These are phyloP conservation scores for Antedon mediterranea DNA, from an alignment of 53 echinoderm and acorn worm species.

Conservation along the genomic window DNA sequence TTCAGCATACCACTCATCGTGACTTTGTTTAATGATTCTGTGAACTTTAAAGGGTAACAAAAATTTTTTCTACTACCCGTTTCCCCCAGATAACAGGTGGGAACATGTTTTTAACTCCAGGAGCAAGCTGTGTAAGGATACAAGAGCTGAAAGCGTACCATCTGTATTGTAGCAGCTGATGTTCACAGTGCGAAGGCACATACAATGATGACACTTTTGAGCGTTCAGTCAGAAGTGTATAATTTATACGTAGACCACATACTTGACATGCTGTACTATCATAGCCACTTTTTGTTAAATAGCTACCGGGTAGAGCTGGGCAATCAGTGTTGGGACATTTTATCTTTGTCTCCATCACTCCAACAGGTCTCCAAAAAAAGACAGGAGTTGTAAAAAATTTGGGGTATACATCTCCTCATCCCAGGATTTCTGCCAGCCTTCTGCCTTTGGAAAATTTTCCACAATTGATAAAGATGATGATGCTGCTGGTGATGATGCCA, in stretches of 20 bases:
- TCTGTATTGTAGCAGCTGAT: conserved; percentile 9
- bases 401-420: conserved; percentile 28
- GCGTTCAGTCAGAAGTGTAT: conserved; percentile 21
- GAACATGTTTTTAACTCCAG: conserved; percentile 18
- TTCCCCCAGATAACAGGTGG: conserved; percentile 28
- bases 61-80: conserved; percentile 12
- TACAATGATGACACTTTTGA: conserved; percentile 20
- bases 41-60: conserved; percentile 16
- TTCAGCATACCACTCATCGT: conserved; percentile 39
- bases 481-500: conserved; percentile 9
- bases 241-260: conserved; percentile 18
- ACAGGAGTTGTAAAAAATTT: conserved; percentile 39
- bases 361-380: conserved; percentile 40
- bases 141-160: conserved; percentile 18
- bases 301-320: conserved; percentile 29
- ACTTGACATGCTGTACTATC: conserved; percentile 23
- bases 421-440: conserved; percentile 52
- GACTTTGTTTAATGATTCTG: conserved; percentile 21
- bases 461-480: conserved; percentile 2
- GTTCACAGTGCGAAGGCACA: not conserved
- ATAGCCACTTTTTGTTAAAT: conserved; percentile 18
- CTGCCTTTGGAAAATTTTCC: not conserved
- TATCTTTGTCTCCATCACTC: conserved; percentile 36
- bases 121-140: conserved; percentile 22
- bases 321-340: conserved; percentile 28